A percentile compares a stretch with the other conserved stretches of the same genome.
Evolutionary conservation across 1,140 invertebrate species (phyloP).

Genomic region (Hylaeus volcanicus): DNA sequence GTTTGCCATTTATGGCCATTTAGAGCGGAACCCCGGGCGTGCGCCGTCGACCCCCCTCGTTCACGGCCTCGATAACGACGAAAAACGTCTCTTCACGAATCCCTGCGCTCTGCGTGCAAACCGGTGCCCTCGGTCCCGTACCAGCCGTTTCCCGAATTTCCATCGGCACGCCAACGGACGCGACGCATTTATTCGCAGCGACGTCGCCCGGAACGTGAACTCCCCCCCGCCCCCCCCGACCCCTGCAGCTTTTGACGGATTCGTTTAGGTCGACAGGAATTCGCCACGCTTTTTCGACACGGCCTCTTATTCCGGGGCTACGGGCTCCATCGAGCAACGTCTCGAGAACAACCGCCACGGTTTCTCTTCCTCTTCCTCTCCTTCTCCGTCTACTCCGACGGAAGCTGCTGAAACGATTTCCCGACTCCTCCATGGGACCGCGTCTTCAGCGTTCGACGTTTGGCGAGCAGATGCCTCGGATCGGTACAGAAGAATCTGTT

Average conservation of each 20-base stretch:
- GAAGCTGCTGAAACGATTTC: not conserved
- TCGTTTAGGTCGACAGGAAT: constrained; percentile 76
- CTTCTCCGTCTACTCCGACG: not conserved
- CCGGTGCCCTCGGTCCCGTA: not conserved
- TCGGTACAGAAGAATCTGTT: too few species aligned
- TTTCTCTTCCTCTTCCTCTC: not conserved
- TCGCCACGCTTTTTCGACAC: constrained; percentile 72
- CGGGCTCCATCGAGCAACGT: not conserved
- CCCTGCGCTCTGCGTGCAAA: too few species aligned
- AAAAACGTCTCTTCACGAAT: constrained; percentile 1
- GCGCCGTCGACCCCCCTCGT: constrained; percentile 43
- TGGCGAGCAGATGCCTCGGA: constrained; percentile 16
- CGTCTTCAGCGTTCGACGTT: not conserved
- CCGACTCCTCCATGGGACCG: not conserved
- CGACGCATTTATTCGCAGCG: constrained; percentile 21
- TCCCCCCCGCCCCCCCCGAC: not conserved
- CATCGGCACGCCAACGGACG: constrained; percentile 2
- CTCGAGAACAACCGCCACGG: constrained; percentile 24
- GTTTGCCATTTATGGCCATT: constrained; percentile 69
- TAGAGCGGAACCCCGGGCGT: constrained; percentile 59
- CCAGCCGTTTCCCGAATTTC: constrained; percentile 25
- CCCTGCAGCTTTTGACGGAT: constrained; percentile 67
- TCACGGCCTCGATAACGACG: constrained; percentile 18
- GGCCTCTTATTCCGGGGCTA: constrained; percentile 39
- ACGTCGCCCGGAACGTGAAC: not conserved